A percentile compares a stretch with the other conserved stretches of the same genome.
These are phyloP conservation scores for Parnassius orleans DNA, from an alignment of 2,888 invertebrate species.

Conservation along the genomic window DNA sequence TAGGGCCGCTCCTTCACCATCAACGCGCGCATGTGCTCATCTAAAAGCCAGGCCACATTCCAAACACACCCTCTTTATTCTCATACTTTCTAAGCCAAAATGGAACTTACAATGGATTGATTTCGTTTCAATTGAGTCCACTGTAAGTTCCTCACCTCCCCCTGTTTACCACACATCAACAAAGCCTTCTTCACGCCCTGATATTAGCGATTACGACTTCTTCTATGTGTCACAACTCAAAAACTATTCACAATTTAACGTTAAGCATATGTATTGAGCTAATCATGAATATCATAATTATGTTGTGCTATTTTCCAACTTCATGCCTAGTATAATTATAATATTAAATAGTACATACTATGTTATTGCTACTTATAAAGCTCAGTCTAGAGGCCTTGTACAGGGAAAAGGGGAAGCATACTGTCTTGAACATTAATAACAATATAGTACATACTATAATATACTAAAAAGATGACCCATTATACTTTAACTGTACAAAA, in stretches of 20 bases:
- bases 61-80: constrained; percentile 51
- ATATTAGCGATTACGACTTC: constrained; percentile 47
- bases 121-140: constrained; percentile 35
- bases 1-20: constrained; percentile 82
- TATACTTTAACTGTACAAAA: background rate
- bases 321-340: constrained; percentile 28
- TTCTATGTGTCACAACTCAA: constrained; percentile 71
- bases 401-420: constrained; percentile 3
- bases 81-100: constrained; percentile 38
- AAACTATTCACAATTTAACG: constrained; percentile 76
- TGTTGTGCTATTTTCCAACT: constrained; percentile 45
- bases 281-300: constrained; percentile 30
- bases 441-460: constrained; percentile 7
- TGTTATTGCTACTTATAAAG: constrained; percentile 39
- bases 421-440: constrained; percentile 2
- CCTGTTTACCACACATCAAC: constrained; percentile 73
- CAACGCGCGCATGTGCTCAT: constrained; percentile 80
- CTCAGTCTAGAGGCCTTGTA: constrained; percentile 53
- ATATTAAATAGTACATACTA: constrained; percentile 31
- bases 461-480: constrained; percentile 14
- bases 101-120: constrained; percentile 53
- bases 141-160: constrained; percentile 71
- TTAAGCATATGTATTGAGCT: constrained; percentile 54
- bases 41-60: constrained; percentile 73
- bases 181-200: constrained; percentile 75